A percentile compares a stretch with the other conserved stretches of the same genome.
Evolutionary conservation across 2,888 invertebrate genomes (phyloP).

Genomic region (Helleia helle): DNA sequence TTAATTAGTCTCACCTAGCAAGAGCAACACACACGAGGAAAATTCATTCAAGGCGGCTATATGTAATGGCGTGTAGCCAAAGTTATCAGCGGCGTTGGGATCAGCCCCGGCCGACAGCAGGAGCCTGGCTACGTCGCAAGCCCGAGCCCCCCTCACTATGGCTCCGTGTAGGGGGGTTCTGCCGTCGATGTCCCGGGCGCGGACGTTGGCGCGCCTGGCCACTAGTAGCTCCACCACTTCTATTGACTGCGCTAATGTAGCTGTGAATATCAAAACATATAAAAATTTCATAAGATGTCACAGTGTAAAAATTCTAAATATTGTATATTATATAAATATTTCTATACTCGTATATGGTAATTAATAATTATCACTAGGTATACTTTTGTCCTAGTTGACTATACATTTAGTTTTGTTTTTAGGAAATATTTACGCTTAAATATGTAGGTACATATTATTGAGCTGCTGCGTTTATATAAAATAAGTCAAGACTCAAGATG

Average conservation of each 20-base stretch:
- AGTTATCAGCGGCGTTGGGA: slow-evolving; percentile 84
- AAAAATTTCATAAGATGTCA: too few relatives aligned
- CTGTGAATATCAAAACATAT: slow-evolving; percentile 57
- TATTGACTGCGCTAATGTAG: slow-evolving; percentile 84
- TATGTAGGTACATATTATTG: too few relatives aligned
- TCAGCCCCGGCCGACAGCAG: slow-evolving; percentile 79
- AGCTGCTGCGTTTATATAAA: too few relatives aligned
- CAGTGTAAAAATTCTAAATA: too few relatives aligned
- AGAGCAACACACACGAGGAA: slow-evolving; percentile 80
- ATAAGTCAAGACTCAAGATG: too few relatives aligned
- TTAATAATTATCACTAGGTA: too few relatives aligned
- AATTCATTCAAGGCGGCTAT: slow-evolving; percentile 89
- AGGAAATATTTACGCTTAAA: too few relatives aligned
- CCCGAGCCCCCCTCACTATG: slow-evolving; percentile 83
- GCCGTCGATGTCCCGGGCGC: slow-evolving; percentile 81
- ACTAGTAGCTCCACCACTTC: slow-evolving; percentile 84
- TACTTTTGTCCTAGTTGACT: too few relatives aligned
- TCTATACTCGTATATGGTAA: too few relatives aligned
- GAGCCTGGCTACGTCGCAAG: slow-evolving; percentile 80
- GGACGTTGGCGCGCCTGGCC: slow-evolving; percentile 76
- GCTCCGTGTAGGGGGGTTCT: slow-evolving; percentile 87
- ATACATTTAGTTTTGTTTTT: too few relatives aligned
- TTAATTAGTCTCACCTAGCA: slow-evolving; percentile 68
- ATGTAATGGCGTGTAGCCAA: slow-evolving; percentile 89
- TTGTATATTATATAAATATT: too few relatives aligned